Base-by-base conservation (phyloP, 1,140 invertebrate species). In the Heliconius himera region DNA sequence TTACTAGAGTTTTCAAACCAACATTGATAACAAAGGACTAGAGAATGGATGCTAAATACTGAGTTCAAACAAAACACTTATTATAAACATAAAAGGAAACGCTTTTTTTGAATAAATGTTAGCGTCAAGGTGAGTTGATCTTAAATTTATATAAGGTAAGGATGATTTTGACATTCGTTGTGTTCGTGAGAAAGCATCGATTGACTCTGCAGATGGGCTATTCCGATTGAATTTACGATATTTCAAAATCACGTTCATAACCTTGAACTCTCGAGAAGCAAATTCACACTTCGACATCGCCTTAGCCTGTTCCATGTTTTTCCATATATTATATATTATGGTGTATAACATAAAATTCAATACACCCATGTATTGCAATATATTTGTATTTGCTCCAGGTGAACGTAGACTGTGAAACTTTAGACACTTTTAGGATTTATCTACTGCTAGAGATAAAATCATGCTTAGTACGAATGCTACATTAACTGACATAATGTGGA, bases 201-300 rank as follows among this genome's bases (percentile, higher is more conserved):
- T 91, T 85, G 80, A 80, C 78, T 81, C 82, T 81, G 75, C 83
- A 85, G 91, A 90, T 90, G 88, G 87, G 81, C 86, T 81, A 87
- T 88, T 86, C 81, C 86, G 89, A 91, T 92, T 88, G 87, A 84
- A 91, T 93, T 92, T 92, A 93, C 89, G 90, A 94, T 92, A 93
- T 90, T 91, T 90, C 88, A 85, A 90, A 90, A 92, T 91, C 90
- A 93, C 92, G 92, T 89, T 90, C 82, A 83, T 89, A 93, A 93
- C 90, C 91, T 91, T 91, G 91, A 91, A 90, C 89, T 85, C 84
- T 75, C 86, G 87, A 83, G 87, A 86, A 89, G 85, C 88, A 66
- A 91, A 89, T 88, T 92, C 88, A 88, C 90, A 88, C 91, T 80
- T 88, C 79, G 70, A 26, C 77, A 41, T 80, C 49, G 71, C 56